Evolutionary conservation across 2,113 vertebrate genomes (phyloP).

Genomic region (Copsychus sechellarum): DNA sequence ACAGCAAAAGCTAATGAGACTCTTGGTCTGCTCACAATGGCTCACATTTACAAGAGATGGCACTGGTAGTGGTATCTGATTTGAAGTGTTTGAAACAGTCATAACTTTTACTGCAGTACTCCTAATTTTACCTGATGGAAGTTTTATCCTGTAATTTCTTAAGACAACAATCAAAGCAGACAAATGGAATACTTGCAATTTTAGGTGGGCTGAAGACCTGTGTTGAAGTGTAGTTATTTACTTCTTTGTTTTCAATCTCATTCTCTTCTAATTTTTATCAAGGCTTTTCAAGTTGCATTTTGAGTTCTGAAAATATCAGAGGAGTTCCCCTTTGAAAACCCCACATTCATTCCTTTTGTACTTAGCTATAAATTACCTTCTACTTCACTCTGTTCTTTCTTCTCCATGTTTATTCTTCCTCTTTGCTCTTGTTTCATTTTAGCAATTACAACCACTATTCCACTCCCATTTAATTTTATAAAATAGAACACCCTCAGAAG

Average conservation of each 20-base stretch:
- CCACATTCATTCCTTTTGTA: not conserved
- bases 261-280: not conserved
- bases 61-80: not conserved
- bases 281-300: not conserved
- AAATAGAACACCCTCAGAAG: not conserved
- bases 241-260: not conserved
- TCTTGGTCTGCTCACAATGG: not conserved
- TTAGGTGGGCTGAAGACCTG: not conserved
- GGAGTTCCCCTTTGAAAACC: not conserved
- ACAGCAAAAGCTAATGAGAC: not conserved
- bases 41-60: not conserved
- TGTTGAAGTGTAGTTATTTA: not conserved
- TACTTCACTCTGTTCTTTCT: not conserved
- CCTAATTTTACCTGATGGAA: not conserved
- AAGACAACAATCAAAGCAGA: not conserved
- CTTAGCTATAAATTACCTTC: not conserved
- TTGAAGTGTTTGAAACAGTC: not conserved
- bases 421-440: not conserved
- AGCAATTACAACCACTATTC: not conserved
- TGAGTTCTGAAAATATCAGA: not conserved
- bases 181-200: not conserved
- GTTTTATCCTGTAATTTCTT: not conserved
- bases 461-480: not conserved
- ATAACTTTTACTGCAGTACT: not conserved
- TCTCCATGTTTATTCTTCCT: not conserved